A percentile compares a stretch with the other conserved stretches of the same genome.
phyloP scores from a whole-genome alignment of 2,888 invertebrate species.

The Timema cristinae region DNA sequence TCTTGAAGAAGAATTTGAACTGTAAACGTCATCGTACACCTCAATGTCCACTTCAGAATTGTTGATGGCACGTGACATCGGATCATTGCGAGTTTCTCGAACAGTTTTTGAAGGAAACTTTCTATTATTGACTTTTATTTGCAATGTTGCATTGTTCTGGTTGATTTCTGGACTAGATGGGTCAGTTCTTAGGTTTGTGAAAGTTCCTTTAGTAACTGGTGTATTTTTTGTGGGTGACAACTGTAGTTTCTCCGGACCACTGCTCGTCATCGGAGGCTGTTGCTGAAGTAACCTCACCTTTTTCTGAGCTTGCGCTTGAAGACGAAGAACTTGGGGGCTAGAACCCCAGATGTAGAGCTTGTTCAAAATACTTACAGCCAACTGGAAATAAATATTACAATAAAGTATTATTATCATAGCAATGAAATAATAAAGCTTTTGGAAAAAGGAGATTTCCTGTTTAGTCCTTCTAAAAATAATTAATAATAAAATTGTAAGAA shows the following conservation, averaged over 20 bases:
- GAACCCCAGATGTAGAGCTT: slow-evolving; percentile 71
- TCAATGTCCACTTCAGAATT: neutral
- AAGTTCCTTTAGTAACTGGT: no score
- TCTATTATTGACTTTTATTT: no score
- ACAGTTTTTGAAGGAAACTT: no score
- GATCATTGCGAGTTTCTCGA: no score
- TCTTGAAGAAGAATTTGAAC: no score
- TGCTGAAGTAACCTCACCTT: slow-evolving; percentile 53
- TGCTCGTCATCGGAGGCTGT: slow-evolving; percentile 29
- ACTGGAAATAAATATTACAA: slow-evolving; percentile 45
- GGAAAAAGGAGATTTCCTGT: no score
- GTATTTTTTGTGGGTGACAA: no score
- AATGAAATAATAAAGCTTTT: no score
- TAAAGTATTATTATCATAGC: neutral
- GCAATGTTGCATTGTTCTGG: no score
- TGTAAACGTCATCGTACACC: neutral
- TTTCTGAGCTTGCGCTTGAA: slow-evolving; percentile 61
- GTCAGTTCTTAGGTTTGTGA: no score
- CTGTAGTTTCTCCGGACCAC: neutral
- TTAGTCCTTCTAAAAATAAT: no score
- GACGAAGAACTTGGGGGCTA: slow-evolving; percentile 67
- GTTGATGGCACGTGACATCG: neutral
- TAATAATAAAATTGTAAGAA: neutral
- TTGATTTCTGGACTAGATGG: no score
- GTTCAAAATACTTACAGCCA: slow-evolving; percentile 62